Evolutionary conservation across 2,888 invertebrate species (phyloP).

Genomic region (Amphipoea oculea): DNA sequence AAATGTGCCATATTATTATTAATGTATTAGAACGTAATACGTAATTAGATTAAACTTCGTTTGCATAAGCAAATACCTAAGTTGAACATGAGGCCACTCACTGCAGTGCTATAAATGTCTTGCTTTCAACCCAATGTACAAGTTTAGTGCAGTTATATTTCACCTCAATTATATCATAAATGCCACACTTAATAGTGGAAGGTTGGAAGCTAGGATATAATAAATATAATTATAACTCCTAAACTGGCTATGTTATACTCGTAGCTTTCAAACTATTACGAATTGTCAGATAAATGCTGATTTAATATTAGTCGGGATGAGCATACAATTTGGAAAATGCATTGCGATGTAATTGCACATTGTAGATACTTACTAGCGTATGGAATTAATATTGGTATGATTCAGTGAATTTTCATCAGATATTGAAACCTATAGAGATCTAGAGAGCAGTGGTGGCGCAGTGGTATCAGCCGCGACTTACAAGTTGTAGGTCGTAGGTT

Average conservation of each 20-base stretch:
- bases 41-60: constrained; percentile 35
- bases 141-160: constrained; percentile 48
- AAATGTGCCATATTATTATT: neutral
- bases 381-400: neutral
- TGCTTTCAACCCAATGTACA: constrained; percentile 25
- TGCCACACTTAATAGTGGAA: constrained; percentile 33
- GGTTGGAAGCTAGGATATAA: constrained; percentile 30
- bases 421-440: neutral
- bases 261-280: constrained; percentile 23
- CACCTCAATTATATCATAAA: constrained; percentile 53
- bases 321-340: constrained; percentile 15
- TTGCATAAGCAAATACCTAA: constrained; percentile 22
- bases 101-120: constrained; percentile 51
- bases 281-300: constrained; percentile 24
- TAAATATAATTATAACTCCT: constrained; percentile 27
- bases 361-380: neutral
- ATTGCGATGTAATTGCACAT: constrained; percentile 2
- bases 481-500: too few relatives aligned
- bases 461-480: too few relatives aligned
- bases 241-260: constrained; percentile 16
- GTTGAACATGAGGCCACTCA: constrained; percentile 35
- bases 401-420: neutral
- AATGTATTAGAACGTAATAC: constrained; percentile 10
- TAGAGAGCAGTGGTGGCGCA: too few relatives aligned
- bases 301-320: constrained; percentile 10